A percentile compares a stretch with the other conserved stretches of the same genome.
Conservation (phyloP, 2,888 invertebrate genomes). For the Urechis unicinctus region DNA sequence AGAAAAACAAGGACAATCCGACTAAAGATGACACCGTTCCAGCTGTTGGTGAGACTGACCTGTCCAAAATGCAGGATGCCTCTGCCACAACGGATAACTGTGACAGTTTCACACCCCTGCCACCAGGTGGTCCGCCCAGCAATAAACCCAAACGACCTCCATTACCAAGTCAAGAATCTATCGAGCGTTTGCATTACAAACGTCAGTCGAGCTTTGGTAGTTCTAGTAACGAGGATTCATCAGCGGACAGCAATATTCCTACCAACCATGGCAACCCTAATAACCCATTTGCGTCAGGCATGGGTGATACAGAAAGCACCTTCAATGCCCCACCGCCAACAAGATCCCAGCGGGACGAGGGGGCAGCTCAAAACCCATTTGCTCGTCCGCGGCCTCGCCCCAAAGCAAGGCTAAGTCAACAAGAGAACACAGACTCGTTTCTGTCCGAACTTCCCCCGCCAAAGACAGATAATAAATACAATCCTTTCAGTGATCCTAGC, state of each 20-base stretch:
- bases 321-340: background rate
- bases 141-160: background rate
- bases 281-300: background rate
- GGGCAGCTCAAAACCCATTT: background rate
- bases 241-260: too few relatives aligned
- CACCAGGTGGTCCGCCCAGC: background rate
- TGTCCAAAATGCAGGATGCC: background rate
- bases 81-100: background rate
- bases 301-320: background rate
- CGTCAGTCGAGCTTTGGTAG: background rate
- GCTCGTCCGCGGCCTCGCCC: background rate
- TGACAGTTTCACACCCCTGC: background rate
- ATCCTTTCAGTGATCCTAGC: too few relatives aligned
- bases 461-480: too few relatives aligned
- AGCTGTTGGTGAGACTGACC: background rate
- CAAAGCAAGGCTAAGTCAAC: background rate
- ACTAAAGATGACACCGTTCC: background rate
- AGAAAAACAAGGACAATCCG: background rate
- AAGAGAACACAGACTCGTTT: too few relatives aligned
- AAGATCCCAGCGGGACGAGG: background rate
- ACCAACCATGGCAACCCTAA: too few relatives aligned
- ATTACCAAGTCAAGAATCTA: background rate
- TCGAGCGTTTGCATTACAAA: background rate
- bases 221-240: background rate
- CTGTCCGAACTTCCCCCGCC: too few relatives aligned